These are phyloP conservation scores for Parotocinclus haroldoi DNA, from an alignment of 2,797 vertebrate species.

Conservation along the genomic window DNA sequence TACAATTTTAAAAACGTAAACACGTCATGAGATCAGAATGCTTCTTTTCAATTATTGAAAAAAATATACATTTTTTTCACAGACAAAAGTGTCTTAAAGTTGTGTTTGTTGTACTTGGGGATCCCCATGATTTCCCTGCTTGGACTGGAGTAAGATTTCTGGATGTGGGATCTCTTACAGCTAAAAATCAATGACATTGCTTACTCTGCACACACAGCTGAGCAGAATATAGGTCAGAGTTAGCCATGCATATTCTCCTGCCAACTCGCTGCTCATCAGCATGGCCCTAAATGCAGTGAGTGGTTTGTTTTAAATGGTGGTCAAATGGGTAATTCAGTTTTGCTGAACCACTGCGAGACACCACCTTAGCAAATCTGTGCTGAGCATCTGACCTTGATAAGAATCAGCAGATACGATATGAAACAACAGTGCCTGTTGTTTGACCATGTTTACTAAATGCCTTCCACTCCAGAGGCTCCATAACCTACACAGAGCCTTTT, in stretches of 20 bases:
- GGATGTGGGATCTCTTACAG: constrained; percentile 40
- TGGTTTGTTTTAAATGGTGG: constrained; percentile 9
- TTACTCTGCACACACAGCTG: constrained; percentile 26
- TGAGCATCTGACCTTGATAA: background rate
- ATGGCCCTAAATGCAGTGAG: constrained; percentile 15
- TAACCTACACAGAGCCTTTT: background rate
- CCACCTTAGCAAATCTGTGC: constrained; percentile 6
- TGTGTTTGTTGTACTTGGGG: background rate
- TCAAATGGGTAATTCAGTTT: constrained; percentile 11
- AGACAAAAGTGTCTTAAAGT: background rate
- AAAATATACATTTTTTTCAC: too few species aligned
- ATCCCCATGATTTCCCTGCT: constrained; percentile 27
- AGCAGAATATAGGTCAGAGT: constrained; percentile 37
- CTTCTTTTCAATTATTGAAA: too few species aligned
- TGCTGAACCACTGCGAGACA: background rate
- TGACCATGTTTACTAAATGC: background rate
- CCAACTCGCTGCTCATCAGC: constrained; percentile 24
- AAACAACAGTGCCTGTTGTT: background rate
- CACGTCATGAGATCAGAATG: too few species aligned
- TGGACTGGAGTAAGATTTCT: constrained; percentile 30
- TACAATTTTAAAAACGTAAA: too few species aligned
- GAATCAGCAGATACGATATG: constrained; percentile 1
- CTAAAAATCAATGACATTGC: constrained; percentile 35
- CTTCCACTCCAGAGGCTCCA: background rate
- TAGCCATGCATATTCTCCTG: constrained; percentile 26